Evolutionary conservation across 2,888 invertebrate genomes (phyloP), one percentile per base, ranked within the genome.

Genomic region (Peribatodes rhomboidaria): DNA sequence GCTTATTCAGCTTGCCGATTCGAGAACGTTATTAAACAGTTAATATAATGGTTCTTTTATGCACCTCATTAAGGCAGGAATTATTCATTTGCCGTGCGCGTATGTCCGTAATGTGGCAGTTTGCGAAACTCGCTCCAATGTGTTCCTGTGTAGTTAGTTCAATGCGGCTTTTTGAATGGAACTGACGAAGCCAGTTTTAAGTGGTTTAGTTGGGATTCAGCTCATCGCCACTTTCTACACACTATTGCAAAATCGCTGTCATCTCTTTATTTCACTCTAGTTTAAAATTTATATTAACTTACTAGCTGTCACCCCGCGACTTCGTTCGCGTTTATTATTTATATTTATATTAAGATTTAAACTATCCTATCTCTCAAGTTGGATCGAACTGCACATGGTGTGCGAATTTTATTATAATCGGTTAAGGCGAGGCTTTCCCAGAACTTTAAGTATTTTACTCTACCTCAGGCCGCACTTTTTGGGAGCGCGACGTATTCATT

Each of bases 1-100:
- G 76, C 72, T 79, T 76, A 73, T 72, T 75, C 76, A 72, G 77
- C 72, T 78, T 71, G 76, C 79, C 77, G 74, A 84, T 83, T 79
- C 76, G 71, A 77, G 73, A 72, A 66, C 68, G 75, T 71, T 69
- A 73, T 63, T 70, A 66, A 72, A 72, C 74, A 75, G 70, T 75
- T 65, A 76, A 74, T 72, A 73, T 73, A 68, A 62, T 66, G 68
- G 63, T 69, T 63, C 58, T 65, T 79, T 71, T 74, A 66, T 74
- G 72, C 70, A 68, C 55, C 52, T 60, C 56, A 55, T 63, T 68
- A 71, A 55, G 57, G 57, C 56, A 67, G 69, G 67, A 60, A 74
- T 74, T 72, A 69, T 68, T 71, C 67, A 68, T 70, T 63, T 63
- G 60, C 52, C 61, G 67, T 64, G 57, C 60, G 56, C 63, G 60